Conservation (phyloP, 2,113 vertebrate genomes). For the Stomatorhinus ivindoensis region DNA sequence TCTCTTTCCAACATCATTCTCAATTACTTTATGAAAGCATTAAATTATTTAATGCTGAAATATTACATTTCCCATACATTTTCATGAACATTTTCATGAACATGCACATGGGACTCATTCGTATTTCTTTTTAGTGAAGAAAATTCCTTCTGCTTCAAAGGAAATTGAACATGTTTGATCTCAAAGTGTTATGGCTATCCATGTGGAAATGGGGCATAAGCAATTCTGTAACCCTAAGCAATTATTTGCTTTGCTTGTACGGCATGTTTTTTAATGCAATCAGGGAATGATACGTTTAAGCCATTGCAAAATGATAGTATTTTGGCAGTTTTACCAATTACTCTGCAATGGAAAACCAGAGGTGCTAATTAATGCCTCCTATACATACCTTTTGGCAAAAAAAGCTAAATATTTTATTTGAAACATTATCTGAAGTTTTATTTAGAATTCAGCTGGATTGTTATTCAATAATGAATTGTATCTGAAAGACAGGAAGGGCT, state of each 20-base stretch:
- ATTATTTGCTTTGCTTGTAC: not conserved
- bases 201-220: not conserved
- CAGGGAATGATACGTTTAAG: not conserved
- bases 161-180: not conserved
- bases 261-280: not conserved
- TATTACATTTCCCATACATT: slow-evolving; percentile 3
- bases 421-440: not conserved
- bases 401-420: not conserved
- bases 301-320: not conserved
- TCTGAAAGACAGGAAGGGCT: slow-evolving; percentile 14
- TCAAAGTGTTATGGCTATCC: not conserved
- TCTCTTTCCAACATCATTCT: not conserved
- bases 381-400: not conserved
- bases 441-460: not conserved
- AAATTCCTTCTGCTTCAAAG: not conserved
- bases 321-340: not conserved
- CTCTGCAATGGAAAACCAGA: not conserved
- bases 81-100: not conserved
- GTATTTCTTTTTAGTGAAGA: not conserved
- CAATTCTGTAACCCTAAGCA: not conserved
- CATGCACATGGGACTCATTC: not conserved
- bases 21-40: not conserved
- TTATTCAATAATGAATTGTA: not conserved
- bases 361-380: not conserved
- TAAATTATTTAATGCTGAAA: not conserved